phyloP scores from a whole-genome alignment of 2,888 invertebrate species.

The Rhagophthalmus giganteus region DNA sequence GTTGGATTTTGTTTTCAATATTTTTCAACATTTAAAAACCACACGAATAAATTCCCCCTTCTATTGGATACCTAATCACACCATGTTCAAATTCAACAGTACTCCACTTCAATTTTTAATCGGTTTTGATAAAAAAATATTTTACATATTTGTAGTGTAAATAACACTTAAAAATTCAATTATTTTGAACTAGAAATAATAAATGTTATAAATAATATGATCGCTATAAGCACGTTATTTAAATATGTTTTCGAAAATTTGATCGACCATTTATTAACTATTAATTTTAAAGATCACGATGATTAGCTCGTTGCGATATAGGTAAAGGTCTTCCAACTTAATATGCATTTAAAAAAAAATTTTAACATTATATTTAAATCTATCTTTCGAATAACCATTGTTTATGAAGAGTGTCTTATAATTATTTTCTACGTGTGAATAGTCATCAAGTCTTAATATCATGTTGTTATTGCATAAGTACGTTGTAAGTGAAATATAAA shows the following conservation, averaged over 20 bases:
- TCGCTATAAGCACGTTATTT: slow-evolving; percentile 28
- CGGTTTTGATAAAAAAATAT: too few relatives aligned
- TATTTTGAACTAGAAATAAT: slow-evolving; percentile 26
- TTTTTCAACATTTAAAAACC: too few relatives aligned
- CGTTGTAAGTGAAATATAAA: slow-evolving; percentile 31
- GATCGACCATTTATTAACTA: neutral
- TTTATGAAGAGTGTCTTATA: neutral
- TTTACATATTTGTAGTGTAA: too few relatives aligned
- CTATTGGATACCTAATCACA: too few relatives aligned
- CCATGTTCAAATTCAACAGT: too few relatives aligned
- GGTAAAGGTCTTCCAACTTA: slow-evolving; percentile 50
- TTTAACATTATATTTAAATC: slow-evolving; percentile 10
- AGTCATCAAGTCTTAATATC: slow-evolving; percentile 41
- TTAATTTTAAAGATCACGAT: neutral
- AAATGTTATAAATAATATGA: slow-evolving; percentile 26
- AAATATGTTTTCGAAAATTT: neutral
- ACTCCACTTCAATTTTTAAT: too few relatives aligned
- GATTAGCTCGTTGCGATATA: slow-evolving; percentile 35
- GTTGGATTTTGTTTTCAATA: slow-evolving; percentile 24
- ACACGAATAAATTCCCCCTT: too few relatives aligned
- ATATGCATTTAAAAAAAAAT: too few relatives aligned
- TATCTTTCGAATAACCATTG: slow-evolving; percentile 12
- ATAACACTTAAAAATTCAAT: too few relatives aligned
- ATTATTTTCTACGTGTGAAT: slow-evolving; percentile 40
- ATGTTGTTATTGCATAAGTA: slow-evolving; percentile 41